These are phyloP conservation scores for Selene dorsalis DNA, from an alignment of 2,797 vertebrate species.

Conservation along the genomic window DNA sequence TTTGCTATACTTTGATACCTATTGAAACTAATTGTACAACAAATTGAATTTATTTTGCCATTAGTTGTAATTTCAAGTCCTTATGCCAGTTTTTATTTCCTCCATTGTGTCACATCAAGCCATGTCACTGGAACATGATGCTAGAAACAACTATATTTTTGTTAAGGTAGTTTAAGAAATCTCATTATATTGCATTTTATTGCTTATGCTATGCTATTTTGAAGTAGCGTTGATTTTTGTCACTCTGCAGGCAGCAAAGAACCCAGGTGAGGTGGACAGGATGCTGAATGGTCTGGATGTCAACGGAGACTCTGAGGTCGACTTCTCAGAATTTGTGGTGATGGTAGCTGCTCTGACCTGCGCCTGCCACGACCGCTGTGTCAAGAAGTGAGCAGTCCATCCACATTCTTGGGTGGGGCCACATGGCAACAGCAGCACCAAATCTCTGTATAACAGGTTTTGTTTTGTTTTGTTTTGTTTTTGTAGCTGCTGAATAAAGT, in stretches of 20 bases:
- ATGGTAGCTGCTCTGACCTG: conserved; percentile 74
- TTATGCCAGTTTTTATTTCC: not conserved
- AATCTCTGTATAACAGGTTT: not conserved
- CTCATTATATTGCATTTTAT: not conserved
- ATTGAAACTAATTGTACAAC: not conserved
- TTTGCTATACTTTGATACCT: not conserved
- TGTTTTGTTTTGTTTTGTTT: not conserved
- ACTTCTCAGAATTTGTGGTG: conserved; percentile 84
- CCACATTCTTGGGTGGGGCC: not conserved
- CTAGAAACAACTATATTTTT: not conserved
- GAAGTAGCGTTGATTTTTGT: not conserved
- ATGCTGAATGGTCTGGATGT: conserved; percentile 81
- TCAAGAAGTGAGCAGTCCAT: conserved; percentile 52
- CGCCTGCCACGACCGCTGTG: conserved; percentile 69
- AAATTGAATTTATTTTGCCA: too few relatives aligned
- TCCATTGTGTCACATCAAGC: not conserved
- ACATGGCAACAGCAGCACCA: fast-evolving
- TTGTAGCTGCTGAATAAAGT: conserved; percentile 50
- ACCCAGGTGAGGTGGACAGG: conserved; percentile 62
- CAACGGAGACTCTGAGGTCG: conserved; percentile 77
- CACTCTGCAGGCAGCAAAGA: conserved; percentile 67
- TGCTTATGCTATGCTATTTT: not conserved
- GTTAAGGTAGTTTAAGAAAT: not conserved
- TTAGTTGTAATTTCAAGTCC: not conserved
- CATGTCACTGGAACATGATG: too few relatives aligned